Evolutionary conservation across 2,797 vertebrate genomes (phyloP), one percentile per base, ranked within the genome.

Genomic region (Enteromius fasciolatus): DNA sequence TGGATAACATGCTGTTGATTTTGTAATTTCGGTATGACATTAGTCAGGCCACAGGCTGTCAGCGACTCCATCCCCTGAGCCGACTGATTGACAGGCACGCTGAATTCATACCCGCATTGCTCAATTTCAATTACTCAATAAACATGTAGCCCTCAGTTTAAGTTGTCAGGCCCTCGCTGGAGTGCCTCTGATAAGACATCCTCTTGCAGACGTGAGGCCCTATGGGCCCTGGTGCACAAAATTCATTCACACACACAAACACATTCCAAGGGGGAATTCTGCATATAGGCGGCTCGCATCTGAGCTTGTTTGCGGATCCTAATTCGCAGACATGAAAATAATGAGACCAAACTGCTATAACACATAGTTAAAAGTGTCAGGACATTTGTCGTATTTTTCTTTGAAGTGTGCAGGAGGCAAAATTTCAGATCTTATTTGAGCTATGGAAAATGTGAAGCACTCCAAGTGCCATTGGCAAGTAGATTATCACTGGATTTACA

Each of bases 71-170:
- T 87, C 83, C 81, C 83, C 36, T 66, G 68, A 28, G 81, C 41
- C 11, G 1, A 50, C 50, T 88, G 89, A 91, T 84, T 86, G 90
- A 85, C 87, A 86, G 88, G 68, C 80, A 77, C 52, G 68, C 83
- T 83, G 87, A 80, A 85, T 84, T 89, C 83, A 81, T 87, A 85
- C 82, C 84, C 78, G 18, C 83, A 80, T 83, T 82, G 70, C 86
- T 89, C 87, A 81, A 66, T 89, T 89, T 87, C 88, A 89, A 86
- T 90, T 89, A 89, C 84, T 87, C 78, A 79, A 88, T 86, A 89
- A 89, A 89, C 88, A 87, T 80, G 83, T 88, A 82, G 86, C 85
- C 77, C 83, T 85, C 80, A 76, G 84, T 90, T 87, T 88, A 86
- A 83, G 73, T 83, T 85, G 41, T 83, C 84, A 84, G 69, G 74